Conservation (phyloP, 1,140 invertebrate genomes). For the Trichogramma pretiosum region DNA sequence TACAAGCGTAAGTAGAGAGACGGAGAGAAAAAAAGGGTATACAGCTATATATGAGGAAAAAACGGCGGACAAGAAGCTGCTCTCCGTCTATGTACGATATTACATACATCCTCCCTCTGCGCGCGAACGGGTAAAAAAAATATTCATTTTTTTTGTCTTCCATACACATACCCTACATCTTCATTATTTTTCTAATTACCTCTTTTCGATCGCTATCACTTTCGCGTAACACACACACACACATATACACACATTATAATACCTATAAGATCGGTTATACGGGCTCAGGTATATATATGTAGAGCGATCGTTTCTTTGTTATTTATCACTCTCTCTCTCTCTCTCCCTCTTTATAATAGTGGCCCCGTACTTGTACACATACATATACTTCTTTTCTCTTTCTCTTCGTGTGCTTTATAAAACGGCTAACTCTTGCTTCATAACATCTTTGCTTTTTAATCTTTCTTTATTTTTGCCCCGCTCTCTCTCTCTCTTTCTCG, state of each 20-base stretch:
- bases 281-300: too few relatives aligned
- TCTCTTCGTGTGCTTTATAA: not conserved
- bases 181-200: constrained; percentile 17
- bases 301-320: constrained; percentile 9
- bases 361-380: too few relatives aligned
- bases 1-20: too few relatives aligned
- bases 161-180: constrained; percentile 10
- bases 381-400: not conserved
- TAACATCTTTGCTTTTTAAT: not conserved
- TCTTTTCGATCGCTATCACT: constrained; percentile 12
- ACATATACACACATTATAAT: too few relatives aligned
- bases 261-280: too few relatives aligned
- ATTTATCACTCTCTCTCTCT: constrained; percentile 9
- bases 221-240: too few relatives aligned
- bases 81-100: not conserved
- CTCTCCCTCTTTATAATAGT: not conserved
- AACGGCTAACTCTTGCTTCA: too few relatives aligned
- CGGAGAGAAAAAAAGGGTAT: not conserved
- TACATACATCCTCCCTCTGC: too few relatives aligned
- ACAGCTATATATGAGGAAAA: not conserved
- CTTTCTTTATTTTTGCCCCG: not conserved
- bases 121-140: too few relatives aligned
- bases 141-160: constrained; percentile 4
- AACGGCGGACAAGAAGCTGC: not conserved
- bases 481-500: not conserved